phyloP scores from a whole-genome alignment of 2,888 invertebrate genomes.

The Stegana nigrithorax region DNA sequence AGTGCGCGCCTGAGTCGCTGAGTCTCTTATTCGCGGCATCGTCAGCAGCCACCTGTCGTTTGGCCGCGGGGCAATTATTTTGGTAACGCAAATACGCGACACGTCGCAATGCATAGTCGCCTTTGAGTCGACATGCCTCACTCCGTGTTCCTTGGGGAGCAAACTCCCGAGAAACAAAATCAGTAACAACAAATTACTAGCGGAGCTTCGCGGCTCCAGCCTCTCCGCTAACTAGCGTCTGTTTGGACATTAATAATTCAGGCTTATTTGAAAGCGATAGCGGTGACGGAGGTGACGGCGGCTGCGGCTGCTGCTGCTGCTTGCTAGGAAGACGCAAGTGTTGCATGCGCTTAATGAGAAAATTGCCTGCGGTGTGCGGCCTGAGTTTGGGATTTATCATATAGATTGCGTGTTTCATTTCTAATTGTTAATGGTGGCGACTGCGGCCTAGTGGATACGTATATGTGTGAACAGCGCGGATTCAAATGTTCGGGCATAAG shows the following conservation, averaged over 20 bases:
- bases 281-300: slow-evolving; percentile 28
- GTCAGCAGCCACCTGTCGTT: neutral
- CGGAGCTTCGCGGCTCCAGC: neutral
- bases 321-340: neutral
- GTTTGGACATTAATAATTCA: slow-evolving; percentile 53
- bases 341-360: slow-evolving; percentile 51
- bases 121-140: too few species aligned
- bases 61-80: slow-evolving; percentile 14
- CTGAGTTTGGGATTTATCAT: slow-evolving; percentile 8
- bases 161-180: neutral
- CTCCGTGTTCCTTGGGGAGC: too few species aligned
- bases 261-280: slow-evolving; percentile 55
- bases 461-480: too few species aligned
- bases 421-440: too few species aligned
- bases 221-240: slow-evolving; percentile 15
- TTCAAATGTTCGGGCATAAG: too few species aligned
- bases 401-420: too few species aligned
- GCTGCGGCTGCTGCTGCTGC: neutral
- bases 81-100: neutral
- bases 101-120: too few species aligned
- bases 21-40: too few species aligned
- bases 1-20: too few species aligned
- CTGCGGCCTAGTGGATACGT: too few species aligned
- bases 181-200: neutral
- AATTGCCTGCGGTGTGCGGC: slow-evolving; percentile 53